Evolutionary conservation across 2,888 invertebrate genomes (phyloP).

Genomic region (Hyalella azteca): DNA sequence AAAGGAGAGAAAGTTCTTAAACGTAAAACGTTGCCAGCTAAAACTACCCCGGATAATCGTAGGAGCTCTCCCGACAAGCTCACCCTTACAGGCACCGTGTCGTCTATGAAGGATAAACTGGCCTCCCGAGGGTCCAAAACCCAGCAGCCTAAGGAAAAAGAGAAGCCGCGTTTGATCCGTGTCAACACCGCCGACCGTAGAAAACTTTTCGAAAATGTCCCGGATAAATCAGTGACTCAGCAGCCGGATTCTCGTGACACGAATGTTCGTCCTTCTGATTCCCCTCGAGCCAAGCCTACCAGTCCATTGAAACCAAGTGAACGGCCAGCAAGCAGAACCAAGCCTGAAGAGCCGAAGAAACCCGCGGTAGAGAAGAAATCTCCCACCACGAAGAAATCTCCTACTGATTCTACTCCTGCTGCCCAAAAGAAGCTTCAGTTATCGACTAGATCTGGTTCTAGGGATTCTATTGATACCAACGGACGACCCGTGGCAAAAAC

Average conservation of each 20-base stretch:
- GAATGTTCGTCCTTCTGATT: not conserved
- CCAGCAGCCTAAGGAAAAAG: constrained; percentile 1
- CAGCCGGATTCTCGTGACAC: not conserved
- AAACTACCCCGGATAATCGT: not conserved
- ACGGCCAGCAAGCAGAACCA: not conserved
- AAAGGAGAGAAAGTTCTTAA: constrained; percentile 49
- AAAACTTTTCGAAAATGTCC: constrained; percentile 16
- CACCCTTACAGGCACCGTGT: constrained; percentile 11
- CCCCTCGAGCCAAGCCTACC: not conserved
- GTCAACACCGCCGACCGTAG: constrained; percentile 31
- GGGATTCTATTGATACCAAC: not conserved
- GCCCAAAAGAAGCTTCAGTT: not conserved
- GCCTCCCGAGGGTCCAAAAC: not conserved
- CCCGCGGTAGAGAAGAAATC: not conserved
- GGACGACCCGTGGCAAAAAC: constrained; percentile 1
- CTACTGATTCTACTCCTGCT: not conserved
- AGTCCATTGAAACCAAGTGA: not conserved
- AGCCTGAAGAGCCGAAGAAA: constrained; percentile 17
- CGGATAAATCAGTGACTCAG: not conserved
- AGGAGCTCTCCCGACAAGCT: not conserved
- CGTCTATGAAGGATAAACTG: constrained; percentile 29
- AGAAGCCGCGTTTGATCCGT: not conserved
- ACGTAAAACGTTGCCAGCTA: not conserved
- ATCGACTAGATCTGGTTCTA: not conserved
- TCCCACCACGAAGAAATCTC: not conserved